phyloP scores from a whole-genome alignment of 2,797 vertebrate genomes.

The Gadopsis bispinosus region DNA sequence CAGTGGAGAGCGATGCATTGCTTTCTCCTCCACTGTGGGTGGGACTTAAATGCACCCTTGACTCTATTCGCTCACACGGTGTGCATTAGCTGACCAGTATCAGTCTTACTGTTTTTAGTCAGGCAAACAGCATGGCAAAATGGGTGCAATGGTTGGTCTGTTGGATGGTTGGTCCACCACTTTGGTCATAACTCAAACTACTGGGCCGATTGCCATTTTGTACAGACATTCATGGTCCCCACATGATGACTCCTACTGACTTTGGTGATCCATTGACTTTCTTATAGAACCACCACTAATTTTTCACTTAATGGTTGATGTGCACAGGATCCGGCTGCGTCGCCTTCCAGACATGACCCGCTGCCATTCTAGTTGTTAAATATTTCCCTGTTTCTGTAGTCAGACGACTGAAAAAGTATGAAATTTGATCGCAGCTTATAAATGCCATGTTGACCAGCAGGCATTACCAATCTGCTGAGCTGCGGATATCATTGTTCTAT shows the following conservation, averaged over 20 bases:
- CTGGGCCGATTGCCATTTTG: background rate
- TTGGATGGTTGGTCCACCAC: background rate
- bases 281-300: background rate
- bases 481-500: conserved; percentile 4
- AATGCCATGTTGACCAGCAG: background rate
- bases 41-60: too few relatives aligned
- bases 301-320: too few relatives aligned
- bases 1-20: too few relatives aligned
- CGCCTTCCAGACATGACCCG: background rate
- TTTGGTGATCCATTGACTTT: background rate
- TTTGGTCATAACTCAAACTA: background rate
- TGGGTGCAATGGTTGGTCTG: background rate
- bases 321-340: background rate
- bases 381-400: background rate
- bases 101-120: background rate
- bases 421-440: background rate
- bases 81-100: background rate
- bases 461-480: conserved; percentile 11
- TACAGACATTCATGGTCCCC: background rate
- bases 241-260: background rate
- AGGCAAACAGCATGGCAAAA: too few relatives aligned
- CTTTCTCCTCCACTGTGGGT: too few relatives aligned
- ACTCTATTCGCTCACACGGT: background rate
- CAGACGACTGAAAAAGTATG: background rate
- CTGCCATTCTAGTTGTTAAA: background rate